Conservation (phyloP, 2,113 vertebrate genomes). For the Pseudopipra pipra region DNA sequence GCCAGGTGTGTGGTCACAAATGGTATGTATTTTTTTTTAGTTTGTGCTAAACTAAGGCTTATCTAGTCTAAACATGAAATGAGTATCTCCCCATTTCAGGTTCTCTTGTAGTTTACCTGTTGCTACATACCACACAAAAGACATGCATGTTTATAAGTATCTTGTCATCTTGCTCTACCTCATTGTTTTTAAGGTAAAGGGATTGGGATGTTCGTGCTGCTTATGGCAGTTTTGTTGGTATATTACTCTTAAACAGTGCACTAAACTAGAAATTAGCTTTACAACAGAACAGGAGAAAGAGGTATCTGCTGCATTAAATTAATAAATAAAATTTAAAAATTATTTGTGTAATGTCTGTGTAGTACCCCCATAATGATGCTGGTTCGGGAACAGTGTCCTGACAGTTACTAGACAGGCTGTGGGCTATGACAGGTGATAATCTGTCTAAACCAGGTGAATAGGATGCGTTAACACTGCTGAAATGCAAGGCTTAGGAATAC, state of each 20-base stretch:
- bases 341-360: accelerated
- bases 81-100: conserved; percentile 57
- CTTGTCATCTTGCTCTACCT: not conserved
- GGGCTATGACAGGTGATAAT: not conserved
- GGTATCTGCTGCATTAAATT: not conserved
- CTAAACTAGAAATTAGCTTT: not conserved
- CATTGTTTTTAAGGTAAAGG: not conserved
- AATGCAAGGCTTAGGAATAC: not conserved
- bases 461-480: not conserved
- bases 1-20: not conserved
- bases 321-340: not conserved
- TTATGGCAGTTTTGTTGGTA: not conserved
- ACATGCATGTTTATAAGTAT: not conserved
- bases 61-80: not conserved
- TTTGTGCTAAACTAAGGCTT: not conserved
- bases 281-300: not conserved
- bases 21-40: not conserved
- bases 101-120: not conserved
- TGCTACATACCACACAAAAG: not conserved
- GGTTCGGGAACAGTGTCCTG: not conserved
- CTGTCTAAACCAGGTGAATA: not conserved
- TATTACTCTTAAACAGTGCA: not conserved
- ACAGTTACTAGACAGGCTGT: not conserved
- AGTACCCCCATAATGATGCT: not conserved
- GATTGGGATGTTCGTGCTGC: conserved; percentile 1